Evolutionary conservation across 2,797 vertebrate species (phyloP).

Genomic region (Diglossa cyanea): DNA sequence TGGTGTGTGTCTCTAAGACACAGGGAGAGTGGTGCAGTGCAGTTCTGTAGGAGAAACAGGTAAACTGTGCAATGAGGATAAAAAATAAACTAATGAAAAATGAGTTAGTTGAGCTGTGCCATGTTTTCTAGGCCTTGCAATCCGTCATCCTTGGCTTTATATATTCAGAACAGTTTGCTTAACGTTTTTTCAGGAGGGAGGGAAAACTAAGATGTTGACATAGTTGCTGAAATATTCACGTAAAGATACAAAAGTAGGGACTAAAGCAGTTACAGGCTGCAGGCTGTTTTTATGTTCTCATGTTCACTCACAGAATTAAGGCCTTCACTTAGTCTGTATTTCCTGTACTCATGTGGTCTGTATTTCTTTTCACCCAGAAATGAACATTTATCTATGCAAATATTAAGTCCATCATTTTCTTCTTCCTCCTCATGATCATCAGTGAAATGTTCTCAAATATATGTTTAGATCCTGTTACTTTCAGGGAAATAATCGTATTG

Average conservation of each 20-base stretch:
- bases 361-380: background rate
- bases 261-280: background rate
- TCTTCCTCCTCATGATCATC: background rate
- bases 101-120: background rate
- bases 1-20: background rate
- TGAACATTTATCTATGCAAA: background rate
- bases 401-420: background rate
- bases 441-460: background rate
- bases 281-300: background rate
- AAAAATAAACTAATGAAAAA: background rate
- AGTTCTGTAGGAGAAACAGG: background rate
- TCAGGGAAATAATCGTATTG: background rate
- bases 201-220: background rate
- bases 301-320: background rate
- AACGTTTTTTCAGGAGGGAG: background rate
- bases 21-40: background rate
- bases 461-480: background rate
- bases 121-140: background rate
- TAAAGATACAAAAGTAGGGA: background rate
- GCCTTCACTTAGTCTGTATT: background rate
- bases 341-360: background rate
- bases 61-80: background rate
- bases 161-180: slow-evolving; percentile 4
- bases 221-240: background rate
- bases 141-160: background rate